phyloP scores from a whole-genome alignment of 2,888 invertebrate genomes.

The Teinopalpus imperialis region DNA sequence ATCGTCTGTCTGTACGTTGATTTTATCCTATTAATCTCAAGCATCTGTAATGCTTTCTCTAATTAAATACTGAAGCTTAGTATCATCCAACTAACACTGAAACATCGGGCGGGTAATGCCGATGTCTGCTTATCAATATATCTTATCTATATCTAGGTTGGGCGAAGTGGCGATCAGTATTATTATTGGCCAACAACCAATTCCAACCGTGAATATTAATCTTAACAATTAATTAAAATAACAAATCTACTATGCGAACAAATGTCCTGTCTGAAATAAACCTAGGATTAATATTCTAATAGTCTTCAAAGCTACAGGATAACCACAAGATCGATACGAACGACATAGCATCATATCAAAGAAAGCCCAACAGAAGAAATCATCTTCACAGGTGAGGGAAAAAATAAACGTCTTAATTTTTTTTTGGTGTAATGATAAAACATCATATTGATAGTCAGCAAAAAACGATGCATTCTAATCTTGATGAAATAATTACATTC shows the following conservation, averaged over 20 bases:
- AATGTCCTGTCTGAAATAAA: no score
- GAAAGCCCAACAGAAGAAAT: no score
- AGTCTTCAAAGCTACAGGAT: no score
- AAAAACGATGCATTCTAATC: no score
- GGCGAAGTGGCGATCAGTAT: neutral
- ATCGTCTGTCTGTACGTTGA: constrained; percentile 10
- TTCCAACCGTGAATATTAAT: neutral
- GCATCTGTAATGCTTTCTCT: constrained; percentile 5
- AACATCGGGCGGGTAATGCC: neutral
- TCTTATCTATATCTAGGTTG: neutral
- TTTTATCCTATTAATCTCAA: constrained; percentile 11
- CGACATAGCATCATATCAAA: no score
- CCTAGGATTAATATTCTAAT: no score
- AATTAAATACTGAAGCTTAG: constrained; percentile 14
- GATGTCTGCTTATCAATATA: constrained; percentile 4
- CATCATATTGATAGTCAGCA: no score
- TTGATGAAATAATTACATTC: neutral
- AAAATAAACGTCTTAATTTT: no score
- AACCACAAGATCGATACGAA: no score
- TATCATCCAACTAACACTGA: neutral
- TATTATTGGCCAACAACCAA: constrained; percentile 11
- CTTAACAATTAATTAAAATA: constrained; percentile 9
- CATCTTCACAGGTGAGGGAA: no score
- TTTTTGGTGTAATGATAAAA: no score
- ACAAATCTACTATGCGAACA: no score